Evolutionary conservation across 2,888 invertebrate species (phyloP).

Genomic region (Stenodera caucasica): DNA sequence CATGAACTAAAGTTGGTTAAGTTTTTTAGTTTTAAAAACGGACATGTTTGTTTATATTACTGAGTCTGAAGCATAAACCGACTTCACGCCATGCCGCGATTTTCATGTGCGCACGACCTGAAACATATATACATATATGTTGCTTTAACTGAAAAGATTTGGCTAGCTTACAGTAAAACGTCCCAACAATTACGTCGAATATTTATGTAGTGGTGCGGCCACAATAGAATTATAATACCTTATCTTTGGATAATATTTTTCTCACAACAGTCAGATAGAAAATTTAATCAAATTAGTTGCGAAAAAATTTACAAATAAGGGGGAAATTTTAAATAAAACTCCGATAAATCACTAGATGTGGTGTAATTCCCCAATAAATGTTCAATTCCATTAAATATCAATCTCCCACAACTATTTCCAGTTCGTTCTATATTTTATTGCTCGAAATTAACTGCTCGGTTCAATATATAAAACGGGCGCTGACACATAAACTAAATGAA

Average conservation of each 20-base stretch:
- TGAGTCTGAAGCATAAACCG: constrained; percentile 51
- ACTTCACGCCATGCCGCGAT: constrained; percentile 37
- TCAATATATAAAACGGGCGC: neutral
- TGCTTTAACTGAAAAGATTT: neutral
- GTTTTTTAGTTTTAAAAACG: constrained; percentile 45
- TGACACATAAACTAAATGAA: neutral
- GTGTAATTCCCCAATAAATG: neutral
- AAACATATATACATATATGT: constrained; percentile 24
- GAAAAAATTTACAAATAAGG: no score
- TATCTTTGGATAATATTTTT: neutral
- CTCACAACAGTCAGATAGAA: neutral
- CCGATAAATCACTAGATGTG: neutral
- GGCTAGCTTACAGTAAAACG: constrained; percentile 6
- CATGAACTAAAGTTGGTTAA: constrained; percentile 47
- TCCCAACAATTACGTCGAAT: constrained; percentile 5
- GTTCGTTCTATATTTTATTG: neutral
- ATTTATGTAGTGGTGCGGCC: neutral
- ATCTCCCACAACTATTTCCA: neutral
- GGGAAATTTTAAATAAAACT: no score
- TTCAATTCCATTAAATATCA: neutral
- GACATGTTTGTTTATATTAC: constrained; percentile 55
- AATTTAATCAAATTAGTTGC: no score
- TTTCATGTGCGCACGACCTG: constrained; percentile 42
- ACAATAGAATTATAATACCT: neutral
- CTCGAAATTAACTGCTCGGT: neutral